phyloP scores from a whole-genome alignment of 92 coral and sea anemone species.

The Actinernus sp. region DNA sequence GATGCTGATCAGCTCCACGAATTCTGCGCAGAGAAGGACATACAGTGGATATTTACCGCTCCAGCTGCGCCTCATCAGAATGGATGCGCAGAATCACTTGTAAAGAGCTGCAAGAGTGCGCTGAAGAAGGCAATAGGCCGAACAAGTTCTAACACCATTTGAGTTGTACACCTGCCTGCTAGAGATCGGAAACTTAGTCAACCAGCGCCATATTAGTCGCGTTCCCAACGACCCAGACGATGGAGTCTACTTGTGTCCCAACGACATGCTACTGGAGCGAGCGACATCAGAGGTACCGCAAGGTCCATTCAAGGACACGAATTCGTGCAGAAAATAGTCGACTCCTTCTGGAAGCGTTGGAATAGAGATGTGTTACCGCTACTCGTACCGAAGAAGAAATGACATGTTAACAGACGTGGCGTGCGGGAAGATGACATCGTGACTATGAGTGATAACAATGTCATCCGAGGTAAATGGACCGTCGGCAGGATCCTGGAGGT shows the following conservation, averaged over 20 bases:
- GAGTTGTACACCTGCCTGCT: constrained; percentile 64
- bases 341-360: too few species aligned
- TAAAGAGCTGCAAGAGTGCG: constrained; percentile 61
- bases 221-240: constrained; percentile 32
- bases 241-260: too few species aligned
- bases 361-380: constrained; percentile 63
- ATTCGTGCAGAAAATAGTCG: too few species aligned
- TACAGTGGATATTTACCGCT: constrained; percentile 60
- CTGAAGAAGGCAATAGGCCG: constrained; percentile 56
- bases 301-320: constrained; percentile 73
- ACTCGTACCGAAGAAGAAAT: constrained; percentile 50
- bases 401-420: too few species aligned
- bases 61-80: constrained; percentile 74
- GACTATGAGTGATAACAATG: constrained; percentile 42
- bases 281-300: constrained; percentile 63
- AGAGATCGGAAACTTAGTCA: too few species aligned
- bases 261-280: constrained; percentile 64
- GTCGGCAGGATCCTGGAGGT: constrained; percentile 43
- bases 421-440: too few species aligned
- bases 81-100: constrained; percentile 68
- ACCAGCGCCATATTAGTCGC: constrained; percentile 68
- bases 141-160: constrained; percentile 60
- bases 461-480: constrained; percentile 63
- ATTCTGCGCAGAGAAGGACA: too few species aligned
- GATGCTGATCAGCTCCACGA: too few species aligned